phyloP scores from a whole-genome alignment of 2,797 vertebrate species.

The Ataeniobius toweri region DNA sequence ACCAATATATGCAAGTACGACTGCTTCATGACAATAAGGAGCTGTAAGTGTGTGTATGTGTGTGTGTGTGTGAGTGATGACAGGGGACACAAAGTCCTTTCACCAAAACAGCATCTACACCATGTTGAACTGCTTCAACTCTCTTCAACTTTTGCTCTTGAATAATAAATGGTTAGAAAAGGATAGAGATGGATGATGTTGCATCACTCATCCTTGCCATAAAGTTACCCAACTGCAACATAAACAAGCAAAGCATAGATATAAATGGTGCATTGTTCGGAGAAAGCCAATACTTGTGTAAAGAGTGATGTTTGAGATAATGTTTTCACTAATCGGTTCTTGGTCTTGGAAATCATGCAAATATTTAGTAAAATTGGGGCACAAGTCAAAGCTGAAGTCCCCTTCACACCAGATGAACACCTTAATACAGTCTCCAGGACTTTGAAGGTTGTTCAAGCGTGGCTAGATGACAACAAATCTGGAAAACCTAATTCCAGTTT shows the following conservation, averaged over 20 bases:
- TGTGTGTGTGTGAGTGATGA: constrained; percentile 40
- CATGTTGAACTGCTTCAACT: constrained; percentile 39
- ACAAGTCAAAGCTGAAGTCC: neutral
- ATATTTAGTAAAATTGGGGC: neutral
- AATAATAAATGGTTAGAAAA: constrained; percentile 56
- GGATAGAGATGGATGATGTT: constrained; percentile 53
- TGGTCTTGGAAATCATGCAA: neutral
- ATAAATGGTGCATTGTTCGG: constrained; percentile 13
- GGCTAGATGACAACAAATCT: neutral
- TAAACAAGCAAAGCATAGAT: constrained; percentile 50
- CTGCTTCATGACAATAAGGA: constrained; percentile 25
- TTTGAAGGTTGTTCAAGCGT: neutral
- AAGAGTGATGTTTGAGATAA: neutral
- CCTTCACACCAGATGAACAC: neutral
- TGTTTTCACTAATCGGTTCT: neutral
- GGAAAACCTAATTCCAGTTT: neutral
- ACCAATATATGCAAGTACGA: constrained; percentile 52
- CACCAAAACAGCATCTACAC: constrained; percentile 37
- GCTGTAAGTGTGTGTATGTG: constrained; percentile 2
- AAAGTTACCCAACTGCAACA: constrained; percentile 56
- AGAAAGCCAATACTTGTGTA: constrained; percentile 23
- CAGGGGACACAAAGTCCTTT: constrained; percentile 60
- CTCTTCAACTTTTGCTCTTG: constrained; percentile 31
- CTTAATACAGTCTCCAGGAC: neutral
- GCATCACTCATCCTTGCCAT: constrained; percentile 59